Base-by-base conservation (phyloP, 2,797 vertebrate species). In the Pipistrellus kuhlii region DNA sequence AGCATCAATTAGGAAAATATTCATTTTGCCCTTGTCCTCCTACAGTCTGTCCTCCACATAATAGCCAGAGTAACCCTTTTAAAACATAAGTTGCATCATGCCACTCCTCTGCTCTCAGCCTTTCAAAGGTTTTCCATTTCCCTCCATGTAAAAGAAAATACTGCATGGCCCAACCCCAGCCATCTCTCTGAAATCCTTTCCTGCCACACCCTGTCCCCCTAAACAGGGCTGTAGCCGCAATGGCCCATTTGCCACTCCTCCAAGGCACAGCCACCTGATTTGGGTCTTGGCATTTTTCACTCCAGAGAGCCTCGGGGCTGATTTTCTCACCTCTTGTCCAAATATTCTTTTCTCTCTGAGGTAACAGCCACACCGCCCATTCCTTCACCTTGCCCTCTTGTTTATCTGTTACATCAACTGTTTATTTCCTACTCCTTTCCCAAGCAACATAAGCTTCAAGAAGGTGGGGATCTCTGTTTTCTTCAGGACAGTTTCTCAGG, bases 91-190 rank as follows among this genome's bases (percentile, higher is more conserved):
- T 87, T 68, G 41, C 23, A 66, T 30, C 20, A 35, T 48, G 27
- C 14, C 20, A 69, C 2, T 69, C 9, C 20, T 64, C 44, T 62
- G 13, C 23, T 75, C 30, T 73, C 44, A 55, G 53, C 8, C 53
- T 68, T 86, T 66, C 55, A 71, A 48, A 86, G 11, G 5, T 4
- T 86, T 59, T 55, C 20, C 35, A 21, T 32, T n/a, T 78, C 35
- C 27, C 15, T 72, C 15, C 3, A 3, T 23, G 8, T 46, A 38
- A 82, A 48, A 62, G 41, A 5, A 15, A 46, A 76, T 32, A 38
- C 12, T 27, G 4, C 35, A 5, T 9, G 13, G 38, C 12, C 46
- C 68, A 66, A 2, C 1, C 0, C 5, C 6, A 0, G 15, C 44
- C 30, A 38, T 30, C 14, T 81, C 53, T 64, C 77, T 75, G 25